These are phyloP conservation scores for Ianthella basta DNA, from an alignment of 37 sponge, comb jelly and placozoan genomes.

Conservation along the genomic window DNA sequence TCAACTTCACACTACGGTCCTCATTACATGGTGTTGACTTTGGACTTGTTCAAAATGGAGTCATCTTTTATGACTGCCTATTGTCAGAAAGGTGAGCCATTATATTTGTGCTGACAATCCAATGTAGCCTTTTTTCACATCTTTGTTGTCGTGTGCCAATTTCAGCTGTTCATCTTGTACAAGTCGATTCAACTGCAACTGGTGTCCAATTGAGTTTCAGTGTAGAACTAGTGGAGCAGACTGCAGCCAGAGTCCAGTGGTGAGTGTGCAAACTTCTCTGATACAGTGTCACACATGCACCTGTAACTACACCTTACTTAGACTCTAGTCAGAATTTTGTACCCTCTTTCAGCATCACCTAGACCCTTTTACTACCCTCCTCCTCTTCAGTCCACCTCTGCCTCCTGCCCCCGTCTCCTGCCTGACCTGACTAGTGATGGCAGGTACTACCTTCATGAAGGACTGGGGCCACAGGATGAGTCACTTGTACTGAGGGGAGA, in stretches of 20 bases:
- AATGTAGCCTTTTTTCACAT: too few species aligned
- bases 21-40: not conserved
- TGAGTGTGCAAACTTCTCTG: not conserved
- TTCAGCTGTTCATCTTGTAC: constrained; percentile 24
- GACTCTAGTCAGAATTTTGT: too few species aligned
- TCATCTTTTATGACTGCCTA: constrained; percentile 10
- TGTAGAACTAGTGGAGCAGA: constrained; percentile 25
- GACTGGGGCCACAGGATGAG: not conserved
- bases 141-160: too few species aligned
- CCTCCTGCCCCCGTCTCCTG: not conserved
- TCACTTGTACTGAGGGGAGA: not conserved
- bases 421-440: not conserved
- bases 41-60: constrained; percentile 15
- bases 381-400: not conserved
- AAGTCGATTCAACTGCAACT: constrained; percentile 17
- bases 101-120: not conserved
- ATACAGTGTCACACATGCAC: too few species aligned
- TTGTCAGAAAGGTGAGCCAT: not conserved
- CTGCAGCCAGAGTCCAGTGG: constrained; percentile 22
- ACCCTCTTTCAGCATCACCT: too few species aligned
- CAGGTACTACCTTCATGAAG: constrained; percentile 18
- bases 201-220: constrained; percentile 28
- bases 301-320: too few species aligned
- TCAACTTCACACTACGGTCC: constrained; percentile 5
- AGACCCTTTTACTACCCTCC: not conserved